These are phyloP conservation scores for Keiferia lycopersicella DNA, from an alignment of 2,888 invertebrate species.

Conservation along the genomic window DNA sequence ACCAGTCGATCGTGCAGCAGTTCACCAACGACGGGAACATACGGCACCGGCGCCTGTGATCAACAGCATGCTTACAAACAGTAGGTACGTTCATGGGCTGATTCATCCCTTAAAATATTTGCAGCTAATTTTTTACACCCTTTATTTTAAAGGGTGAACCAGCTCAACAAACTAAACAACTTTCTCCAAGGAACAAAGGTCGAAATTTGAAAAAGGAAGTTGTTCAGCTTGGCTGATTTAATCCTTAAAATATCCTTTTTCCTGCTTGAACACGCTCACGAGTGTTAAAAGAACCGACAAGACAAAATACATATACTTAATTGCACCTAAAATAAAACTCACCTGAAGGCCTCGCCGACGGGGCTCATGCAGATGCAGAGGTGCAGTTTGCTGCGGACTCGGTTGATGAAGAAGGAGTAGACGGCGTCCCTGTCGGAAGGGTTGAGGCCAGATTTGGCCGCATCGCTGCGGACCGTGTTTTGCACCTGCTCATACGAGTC, in stretches of 20 bases:
- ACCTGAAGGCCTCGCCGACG: conserved; percentile 93
- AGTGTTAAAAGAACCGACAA: no score
- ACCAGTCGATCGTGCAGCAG: conserved; percentile 98
- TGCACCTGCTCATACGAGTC: conserved; percentile 93
- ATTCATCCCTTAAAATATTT: no score
- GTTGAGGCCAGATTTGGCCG: conserved; percentile 85
- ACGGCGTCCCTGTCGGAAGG: conserved; percentile 89
- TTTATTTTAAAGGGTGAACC: no score
- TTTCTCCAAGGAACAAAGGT: no score
- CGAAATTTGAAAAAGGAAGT: no score
- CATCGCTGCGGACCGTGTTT: conserved; percentile 86
- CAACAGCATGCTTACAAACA: background rate
- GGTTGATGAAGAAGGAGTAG: conserved; percentile 91
- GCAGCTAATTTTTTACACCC: no score
- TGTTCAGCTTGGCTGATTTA: no score
- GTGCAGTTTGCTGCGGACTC: conserved; percentile 91
- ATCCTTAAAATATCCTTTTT: no score
- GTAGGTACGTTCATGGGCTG: no score
- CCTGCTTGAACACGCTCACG: no score
- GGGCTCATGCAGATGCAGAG: conserved; percentile 95
- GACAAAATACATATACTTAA: no score
- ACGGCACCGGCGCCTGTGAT: conserved; percentile 87
- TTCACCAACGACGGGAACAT: conserved; percentile 97
- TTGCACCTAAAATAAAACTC: background rate
- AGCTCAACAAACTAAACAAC: no score